Evolutionary conservation across 2,113 vertebrate genomes (phyloP).

Genomic region (Pollachius pollachius): DNA sequence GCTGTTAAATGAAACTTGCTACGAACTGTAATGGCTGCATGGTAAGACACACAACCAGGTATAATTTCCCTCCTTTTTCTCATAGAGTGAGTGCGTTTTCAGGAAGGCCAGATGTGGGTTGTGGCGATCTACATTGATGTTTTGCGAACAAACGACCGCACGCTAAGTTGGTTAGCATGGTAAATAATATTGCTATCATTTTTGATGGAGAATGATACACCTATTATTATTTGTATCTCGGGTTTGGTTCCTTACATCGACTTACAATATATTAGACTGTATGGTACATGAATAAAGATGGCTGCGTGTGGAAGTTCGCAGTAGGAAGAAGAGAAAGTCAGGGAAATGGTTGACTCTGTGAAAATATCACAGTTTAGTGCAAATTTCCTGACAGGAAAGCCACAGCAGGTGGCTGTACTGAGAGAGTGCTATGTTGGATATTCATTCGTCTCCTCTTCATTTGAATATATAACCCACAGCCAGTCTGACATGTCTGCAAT

Average conservation of each 20-base stretch:
- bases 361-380: not conserved
- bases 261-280: not conserved
- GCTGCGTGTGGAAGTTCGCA: not conserved
- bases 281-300: not conserved
- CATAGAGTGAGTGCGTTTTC: no score
- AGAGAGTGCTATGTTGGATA: constrained; percentile 23
- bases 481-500: constrained; percentile 50
- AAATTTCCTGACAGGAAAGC: constrained; percentile 8
- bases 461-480: constrained; percentile 35
- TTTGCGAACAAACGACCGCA: no score
- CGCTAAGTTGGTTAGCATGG: no score
- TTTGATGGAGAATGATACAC: no score
- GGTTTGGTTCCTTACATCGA: no score
- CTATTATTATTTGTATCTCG: no score
- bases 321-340: not conserved
- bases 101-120: no score
- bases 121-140: no score
- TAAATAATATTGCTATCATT: no score
- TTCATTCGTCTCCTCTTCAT: constrained; percentile 50
- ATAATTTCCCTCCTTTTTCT: no score
- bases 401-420: constrained; percentile 10
- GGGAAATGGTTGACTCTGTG: not conserved
- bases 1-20: constrained; percentile 30
- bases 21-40: not conserved
- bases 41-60: not conserved